Evolutionary conservation across 2,888 invertebrate species (phyloP).

Genomic region (Hoplodrina ambigua): DNA sequence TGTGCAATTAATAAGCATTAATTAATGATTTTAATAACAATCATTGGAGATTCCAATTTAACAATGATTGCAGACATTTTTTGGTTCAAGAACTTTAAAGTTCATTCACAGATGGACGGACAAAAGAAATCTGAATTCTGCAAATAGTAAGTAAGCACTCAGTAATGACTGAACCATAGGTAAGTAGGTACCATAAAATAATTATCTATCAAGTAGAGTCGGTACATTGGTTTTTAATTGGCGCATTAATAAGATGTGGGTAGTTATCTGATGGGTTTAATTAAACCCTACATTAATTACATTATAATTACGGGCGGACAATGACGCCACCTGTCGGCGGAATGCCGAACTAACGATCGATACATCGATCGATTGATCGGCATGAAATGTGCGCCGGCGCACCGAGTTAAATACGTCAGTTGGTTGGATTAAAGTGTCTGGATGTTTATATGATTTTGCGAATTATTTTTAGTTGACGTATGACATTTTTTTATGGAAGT

Average conservation of each 20-base stretch:
- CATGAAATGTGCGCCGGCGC: conserved; percentile 59
- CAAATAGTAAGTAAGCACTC: not conserved
- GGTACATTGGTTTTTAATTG: conserved; percentile 76
- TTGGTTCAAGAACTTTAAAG: not conserved
- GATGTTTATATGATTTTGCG: conserved; percentile 47
- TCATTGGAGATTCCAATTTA: not conserved
- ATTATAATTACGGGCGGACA: conserved; percentile 85
- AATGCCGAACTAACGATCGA: conserved; percentile 81
- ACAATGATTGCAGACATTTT: not conserved
- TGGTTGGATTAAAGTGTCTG: conserved; percentile 54
- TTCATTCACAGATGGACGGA: not conserved
- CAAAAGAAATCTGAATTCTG: conserved; percentile 9
- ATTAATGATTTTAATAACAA: too few relatives aligned
- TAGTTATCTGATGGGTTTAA: conserved; percentile 84
- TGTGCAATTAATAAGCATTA: too few relatives aligned
- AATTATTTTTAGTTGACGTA: conserved; percentile 19
- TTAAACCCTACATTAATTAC: conserved; percentile 87
- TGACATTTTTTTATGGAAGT: conserved; percentile 20
- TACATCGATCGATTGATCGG: conserved; percentile 62
- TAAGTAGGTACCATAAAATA: conserved; percentile 5
- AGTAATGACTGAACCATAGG: conserved; percentile 10
- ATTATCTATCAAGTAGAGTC: conserved; percentile 54
- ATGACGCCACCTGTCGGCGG: conserved; percentile 84
- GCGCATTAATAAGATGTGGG: conserved; percentile 81
- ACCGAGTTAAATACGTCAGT: conserved; percentile 56